Evolutionary conservation across 2,113 vertebrate genomes (phyloP).

Genomic region (Sisor rabdophorus): DNA sequence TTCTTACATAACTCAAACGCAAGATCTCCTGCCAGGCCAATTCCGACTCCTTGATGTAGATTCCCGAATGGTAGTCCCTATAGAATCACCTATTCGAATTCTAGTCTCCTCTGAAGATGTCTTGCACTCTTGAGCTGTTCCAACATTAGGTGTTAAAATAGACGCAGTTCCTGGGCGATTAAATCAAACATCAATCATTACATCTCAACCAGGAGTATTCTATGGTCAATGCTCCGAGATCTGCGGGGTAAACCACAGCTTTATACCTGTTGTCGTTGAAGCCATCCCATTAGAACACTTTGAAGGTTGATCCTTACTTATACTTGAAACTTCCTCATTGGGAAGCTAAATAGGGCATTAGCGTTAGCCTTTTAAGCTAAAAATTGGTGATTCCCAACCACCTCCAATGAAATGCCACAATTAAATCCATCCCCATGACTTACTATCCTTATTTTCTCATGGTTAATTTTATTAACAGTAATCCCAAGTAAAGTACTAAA

Average conservation of each 20-base stretch:
- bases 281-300: slow-evolving; percentile 42
- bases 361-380: slow-evolving; percentile 59
- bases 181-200: slow-evolving; percentile 49
- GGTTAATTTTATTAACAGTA: slow-evolving; percentile 26
- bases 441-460: slow-evolving; percentile 16
- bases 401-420: slow-evolving; percentile 52
- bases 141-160: slow-evolving; percentile 42
- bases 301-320: slow-evolving; percentile 35
- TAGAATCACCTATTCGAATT: slow-evolving; percentile 39
- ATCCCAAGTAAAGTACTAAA: neutral
- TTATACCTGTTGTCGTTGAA: slow-evolving; percentile 52
- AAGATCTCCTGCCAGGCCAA: slow-evolving; percentile 40
- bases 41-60: slow-evolving; percentile 48
- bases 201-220: slow-evolving; percentile 32
- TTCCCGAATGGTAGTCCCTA: slow-evolving; percentile 47
- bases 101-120: slow-evolving; percentile 50
- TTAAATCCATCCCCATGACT: slow-evolving; percentile 46
- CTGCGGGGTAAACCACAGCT: slow-evolving; percentile 51
- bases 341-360: slow-evolving; percentile 47
- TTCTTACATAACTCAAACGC: slow-evolving; percentile 49
- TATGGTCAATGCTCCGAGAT: slow-evolving; percentile 55
- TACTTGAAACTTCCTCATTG: slow-evolving; percentile 45
- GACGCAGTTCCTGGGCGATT: slow-evolving; percentile 47
- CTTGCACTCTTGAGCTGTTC: slow-evolving; percentile 44
- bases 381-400: slow-evolving; percentile 45